Evolutionary conservation across 2,888 invertebrate genomes (phyloP).

Genomic region (Thumatha senex): DNA sequence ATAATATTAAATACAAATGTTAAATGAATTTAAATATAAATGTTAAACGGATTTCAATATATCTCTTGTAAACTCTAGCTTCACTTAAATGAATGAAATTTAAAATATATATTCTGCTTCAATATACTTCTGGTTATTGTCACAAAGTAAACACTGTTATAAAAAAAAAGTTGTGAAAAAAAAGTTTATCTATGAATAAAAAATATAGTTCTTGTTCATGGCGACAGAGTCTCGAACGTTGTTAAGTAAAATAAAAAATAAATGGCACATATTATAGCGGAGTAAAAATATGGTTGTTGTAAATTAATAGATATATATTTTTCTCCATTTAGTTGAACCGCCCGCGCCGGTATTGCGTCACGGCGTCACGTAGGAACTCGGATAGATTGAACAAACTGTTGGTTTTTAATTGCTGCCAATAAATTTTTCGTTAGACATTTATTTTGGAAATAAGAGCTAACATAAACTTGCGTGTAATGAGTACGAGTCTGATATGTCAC

Average conservation of each 20-base stretch:
- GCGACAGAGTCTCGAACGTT: slow-evolving; percentile 44
- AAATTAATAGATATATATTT: slow-evolving; percentile 64
- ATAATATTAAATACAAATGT: slow-evolving; percentile 29
- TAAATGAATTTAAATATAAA: slow-evolving; percentile 29
- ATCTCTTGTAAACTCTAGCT: slow-evolving; percentile 31
- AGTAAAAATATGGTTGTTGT: slow-evolving; percentile 54
- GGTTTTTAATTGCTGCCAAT: slow-evolving; percentile 14
- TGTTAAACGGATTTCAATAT: slow-evolving; percentile 34
- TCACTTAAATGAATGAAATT: slow-evolving; percentile 30
- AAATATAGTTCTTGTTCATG: slow-evolving; percentile 45
- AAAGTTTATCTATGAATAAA: slow-evolving; percentile 32
- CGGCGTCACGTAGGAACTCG: slow-evolving; percentile 14
- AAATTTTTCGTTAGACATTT: not conserved
- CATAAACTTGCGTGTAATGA: too few relatives aligned
- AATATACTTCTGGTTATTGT: slow-evolving; percentile 24
- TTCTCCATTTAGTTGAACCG: slow-evolving; percentile 64
- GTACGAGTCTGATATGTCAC: too few relatives aligned
- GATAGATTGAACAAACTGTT: slow-evolving; percentile 24
- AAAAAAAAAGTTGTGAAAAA: slow-evolving; percentile 44
- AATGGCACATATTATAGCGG: slow-evolving; percentile 29
- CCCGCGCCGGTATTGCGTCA: slow-evolving; percentile 22
- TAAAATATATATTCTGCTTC: slow-evolving; percentile 32
- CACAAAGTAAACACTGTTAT: slow-evolving; percentile 46
- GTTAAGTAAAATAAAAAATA: slow-evolving; percentile 38
- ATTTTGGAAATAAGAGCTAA: not conserved